Evolutionary conservation across 2,888 invertebrate genomes (phyloP).

Genomic region (Acholoe squamosa): DNA sequence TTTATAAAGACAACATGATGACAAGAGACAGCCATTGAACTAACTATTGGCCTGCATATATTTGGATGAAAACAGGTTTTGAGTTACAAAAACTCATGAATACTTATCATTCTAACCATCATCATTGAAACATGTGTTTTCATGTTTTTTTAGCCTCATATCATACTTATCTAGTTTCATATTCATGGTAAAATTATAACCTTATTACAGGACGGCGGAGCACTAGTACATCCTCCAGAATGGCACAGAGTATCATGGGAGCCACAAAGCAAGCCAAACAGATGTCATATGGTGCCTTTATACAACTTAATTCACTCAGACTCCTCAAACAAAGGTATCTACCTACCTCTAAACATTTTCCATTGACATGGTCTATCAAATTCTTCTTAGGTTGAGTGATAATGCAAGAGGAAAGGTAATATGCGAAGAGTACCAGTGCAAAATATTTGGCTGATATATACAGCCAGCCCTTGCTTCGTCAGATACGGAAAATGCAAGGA

Average conservation of each 20-base stretch:
- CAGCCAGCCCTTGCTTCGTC: too few species aligned
- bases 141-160: neutral
- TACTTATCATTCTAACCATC: neutral
- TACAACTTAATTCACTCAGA: neutral
- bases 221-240: neutral
- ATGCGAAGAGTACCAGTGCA: too few species aligned
- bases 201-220: neutral
- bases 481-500: too few species aligned
- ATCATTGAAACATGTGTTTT: neutral
- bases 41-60: neutral
- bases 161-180: neutral
- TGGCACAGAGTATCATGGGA: conserved; percentile 32
- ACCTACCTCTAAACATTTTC: too few species aligned
- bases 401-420: too few species aligned
- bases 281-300: conserved; percentile 57
- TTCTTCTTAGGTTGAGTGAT: too few species aligned
- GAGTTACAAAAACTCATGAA: neutral
- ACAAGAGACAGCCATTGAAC: too few species aligned
- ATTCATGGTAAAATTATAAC: neutral
- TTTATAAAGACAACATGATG: too few species aligned
- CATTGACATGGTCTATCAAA: too few species aligned
- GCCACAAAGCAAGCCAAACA: conserved; percentile 43
- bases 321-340: conserved; percentile 45
- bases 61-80: neutral
- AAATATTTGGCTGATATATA: too few species aligned